Evolutionary conservation across 2,797 vertebrate species (phyloP), one percentile per base, ranked within the genome.

Genomic region (Mormyrops boulengeri): DNA sequence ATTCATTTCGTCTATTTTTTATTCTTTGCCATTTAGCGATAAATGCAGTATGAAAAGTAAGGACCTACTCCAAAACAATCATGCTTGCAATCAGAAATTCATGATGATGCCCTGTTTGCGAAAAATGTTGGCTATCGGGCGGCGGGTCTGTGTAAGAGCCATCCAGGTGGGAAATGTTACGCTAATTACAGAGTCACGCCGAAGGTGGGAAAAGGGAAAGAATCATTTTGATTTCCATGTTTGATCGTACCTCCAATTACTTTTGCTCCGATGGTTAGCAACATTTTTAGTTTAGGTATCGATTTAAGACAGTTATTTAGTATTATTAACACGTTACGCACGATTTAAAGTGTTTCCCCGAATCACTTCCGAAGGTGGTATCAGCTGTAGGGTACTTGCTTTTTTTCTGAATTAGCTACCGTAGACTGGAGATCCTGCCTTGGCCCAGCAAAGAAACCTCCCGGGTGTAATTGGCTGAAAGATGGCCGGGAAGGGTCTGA

Each of bases 341-440:
- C 41, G 38, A 80, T 80, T 41, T 80, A 80, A 80, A 80, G 73
- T 44, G 73, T 80, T 80, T 80, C 5, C 73, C 73, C 38, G 5
- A 80, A 80, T 80, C 73, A 38, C 34, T 80, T 80, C 38, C 12
- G 14, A 44, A 80, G 73, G 73, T 80, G 73, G 73, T 44, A 44
- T 80, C 73, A 44, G 50, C 47, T 53, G 44, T 85, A 88, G 87
- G 90, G 52, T 47, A 55, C 82, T 89, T 91, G 0, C 0, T 91
- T 44, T 34, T 0, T 38, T 1, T 30, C 34, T 47, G 44, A 2
- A n/a, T 87, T 50, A 47, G 80, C 87, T 88, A 44, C 1, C 2
- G 2, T 57, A 52, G 7, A 12, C 49, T 82, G 8, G 90, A 87
- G 53, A 89, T 80, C 84, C 84, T 53, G 88, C 52, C 88, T 62